Base-by-base conservation (phyloP, 2,888 invertebrate genomes). In the Drosophila kanekoi region DNA sequence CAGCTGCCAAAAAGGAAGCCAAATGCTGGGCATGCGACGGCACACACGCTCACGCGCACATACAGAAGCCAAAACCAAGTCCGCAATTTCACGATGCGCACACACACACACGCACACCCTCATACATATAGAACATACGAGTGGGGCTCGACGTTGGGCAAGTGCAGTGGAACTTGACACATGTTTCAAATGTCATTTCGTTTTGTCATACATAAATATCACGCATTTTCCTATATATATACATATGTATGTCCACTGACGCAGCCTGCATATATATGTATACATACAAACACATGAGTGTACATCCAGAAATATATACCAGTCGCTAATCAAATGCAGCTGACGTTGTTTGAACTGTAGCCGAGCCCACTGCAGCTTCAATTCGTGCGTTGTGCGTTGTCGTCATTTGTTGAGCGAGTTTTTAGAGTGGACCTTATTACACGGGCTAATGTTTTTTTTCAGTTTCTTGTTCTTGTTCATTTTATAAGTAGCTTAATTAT, bases 81-180 rank as follows among this genome's bases (percentile, higher is more conserved):
- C 65, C 18, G 65, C 41, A 61, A 58, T 41, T 73, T 62, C 51
- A 64, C 64, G 60, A 72, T 49, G 44, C 40, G 57, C 41, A 40
- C 16, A 33, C 9, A 28, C 23, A 20, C 35, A 18, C n/a, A 13
- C 13, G 16, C 16, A 28, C n/a, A 13, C 38, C 3, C 35, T 4
- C 11, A n/a, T 2, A n/a, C 18, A 45, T 45, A 8, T 40, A 51
- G 6, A 6, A 51, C 37, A 51, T 33, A 14, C 40, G 48, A 61
- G 51, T 58, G 51, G 49, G 38, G 16, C 60, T 63, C 32, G 35
- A 48, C 78, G 6, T 37, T 51, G 67, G 60, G 62, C 87, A 82
- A 83, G 83, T 83, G 88, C 78, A 66, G 59, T 82, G 84, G 78
- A 86, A 79, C 87, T 83, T 86, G 81, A 86, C 81, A 83, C 82